Evolutionary conservation across 2,113 vertebrate genomes (phyloP), one percentile per base, ranked within the genome.

Genomic region (Paratilapia polleni): DNA sequence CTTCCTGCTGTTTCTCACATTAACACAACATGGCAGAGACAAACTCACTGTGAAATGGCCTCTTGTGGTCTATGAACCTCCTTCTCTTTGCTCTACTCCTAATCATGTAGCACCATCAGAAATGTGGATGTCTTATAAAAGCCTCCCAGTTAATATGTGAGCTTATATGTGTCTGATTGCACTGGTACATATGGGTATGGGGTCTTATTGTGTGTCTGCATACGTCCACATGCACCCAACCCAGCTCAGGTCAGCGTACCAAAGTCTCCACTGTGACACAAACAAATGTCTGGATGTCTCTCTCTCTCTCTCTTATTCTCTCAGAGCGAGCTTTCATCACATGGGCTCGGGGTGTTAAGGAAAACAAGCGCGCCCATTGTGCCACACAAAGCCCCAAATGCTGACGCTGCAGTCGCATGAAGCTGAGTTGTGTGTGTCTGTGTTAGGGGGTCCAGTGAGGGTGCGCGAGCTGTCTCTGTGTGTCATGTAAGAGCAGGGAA

Each of bases 361-460:
- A 96, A 95, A 96, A 96, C 96, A 96, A 96, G 91, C 90, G 78
- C 92, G 13, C 81, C 95, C 89, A 95, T 96, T 96, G 96, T 96
- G 92, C 80, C 86, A 70, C 93, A 95, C 94, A 96, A 96, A 96
- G 94, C 93, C 94, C 87, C 24, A 82, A 94, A 93, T 96, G 96
- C 96, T 96, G 96, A 96, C 94, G 54, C 88, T 95, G 95, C 95
- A 95, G 92, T 94, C 79, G 91, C 92, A 92, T 90, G 91, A 92
- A 94, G 93, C 93, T 57, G 75, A 77, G 66, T 77, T 80, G 36
- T 88, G 74, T 74, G 54, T 77, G 74, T 75, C 49, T 59, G 57
- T 87, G 68, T 68, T 43, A 24, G 61, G 86, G 77, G 79, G 73
- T 83, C 83, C 79, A 15, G 81, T 15, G 61, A 77, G 54, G 52